A percentile compares a stretch with the other conserved stretches of the same genome.
Evolutionary conservation across 2,888 invertebrate genomes (phyloP).

Genomic region (Stenotaenia linearis): DNA sequence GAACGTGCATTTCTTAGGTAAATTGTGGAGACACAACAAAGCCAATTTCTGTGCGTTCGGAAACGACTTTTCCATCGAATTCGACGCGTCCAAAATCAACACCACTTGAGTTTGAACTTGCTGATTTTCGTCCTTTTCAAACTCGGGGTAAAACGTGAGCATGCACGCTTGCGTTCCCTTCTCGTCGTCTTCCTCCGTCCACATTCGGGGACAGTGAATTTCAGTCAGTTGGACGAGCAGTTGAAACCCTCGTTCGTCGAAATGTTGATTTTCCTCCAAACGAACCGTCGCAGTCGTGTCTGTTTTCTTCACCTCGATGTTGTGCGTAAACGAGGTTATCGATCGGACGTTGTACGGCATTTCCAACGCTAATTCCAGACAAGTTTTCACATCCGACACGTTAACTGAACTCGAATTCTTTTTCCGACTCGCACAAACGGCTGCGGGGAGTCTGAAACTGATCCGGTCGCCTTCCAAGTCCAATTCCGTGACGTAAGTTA

Average conservation of each 20-base stretch:
- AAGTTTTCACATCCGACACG: constrained; percentile 16
- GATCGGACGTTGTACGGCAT: constrained; percentile 48
- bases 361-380: constrained; percentile 44
- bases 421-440: constrained; percentile 43
- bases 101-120: constrained; percentile 42
- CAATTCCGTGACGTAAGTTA: constrained; percentile 49
- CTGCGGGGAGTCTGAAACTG: constrained; percentile 45
- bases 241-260: constrained; percentile 46
- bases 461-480: constrained; percentile 46
- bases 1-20: constrained; percentile 46
- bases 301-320: constrained; percentile 45
- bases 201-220: constrained; percentile 49
- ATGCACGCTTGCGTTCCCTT: constrained; percentile 46
- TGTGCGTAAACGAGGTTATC: constrained; percentile 45
- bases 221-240: constrained; percentile 47
- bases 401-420: neutral
- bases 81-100: constrained; percentile 48
- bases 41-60: constrained; percentile 45
- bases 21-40: constrained; percentile 43
- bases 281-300: constrained; percentile 47
- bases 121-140: constrained; percentile 41
- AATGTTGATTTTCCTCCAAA: constrained; percentile 40
- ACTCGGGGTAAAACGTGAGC: constrained; percentile 50
- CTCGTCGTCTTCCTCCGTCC: constrained; percentile 47
- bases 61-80: constrained; percentile 47